A percentile compares a stretch with the other conserved stretches of the same genome.
Evolutionary conservation across 2,797 vertebrate species (phyloP).

Genomic region (Orientallactaga sibirica): DNA sequence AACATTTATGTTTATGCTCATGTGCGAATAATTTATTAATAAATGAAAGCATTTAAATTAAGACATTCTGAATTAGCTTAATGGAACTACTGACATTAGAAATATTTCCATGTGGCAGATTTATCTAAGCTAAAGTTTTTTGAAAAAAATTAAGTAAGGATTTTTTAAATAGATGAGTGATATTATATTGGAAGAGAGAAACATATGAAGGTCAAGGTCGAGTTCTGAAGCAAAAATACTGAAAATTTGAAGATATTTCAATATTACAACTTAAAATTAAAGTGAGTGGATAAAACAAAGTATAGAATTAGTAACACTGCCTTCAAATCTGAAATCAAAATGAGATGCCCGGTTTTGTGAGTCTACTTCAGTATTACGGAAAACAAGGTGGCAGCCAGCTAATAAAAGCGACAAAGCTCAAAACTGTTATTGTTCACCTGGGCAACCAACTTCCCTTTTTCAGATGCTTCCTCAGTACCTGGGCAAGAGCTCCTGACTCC

Average conservation of each 20-base stretch:
- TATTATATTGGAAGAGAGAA: constrained; percentile 3
- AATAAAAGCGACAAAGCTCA: not conserved
- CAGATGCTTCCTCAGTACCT: not conserved
- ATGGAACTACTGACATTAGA: not conserved
- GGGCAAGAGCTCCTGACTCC: not conserved
- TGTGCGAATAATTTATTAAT: constrained; percentile 1
- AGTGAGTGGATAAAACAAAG: not conserved
- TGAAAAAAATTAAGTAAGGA: not conserved
- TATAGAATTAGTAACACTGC: not conserved
- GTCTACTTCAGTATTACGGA: not conserved
- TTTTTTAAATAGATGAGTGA: not conserved
- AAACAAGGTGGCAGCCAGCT: not conserved
- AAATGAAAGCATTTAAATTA: not conserved
- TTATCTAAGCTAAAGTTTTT: constrained; percentile 30
- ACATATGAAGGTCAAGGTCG: not conserved
- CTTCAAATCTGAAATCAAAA: constrained; percentile 15
- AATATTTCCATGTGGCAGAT: constrained; percentile 2
- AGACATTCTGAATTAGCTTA: constrained; percentile 21
- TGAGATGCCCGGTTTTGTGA: not conserved
- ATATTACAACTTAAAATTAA: not conserved
- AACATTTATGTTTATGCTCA: not conserved
- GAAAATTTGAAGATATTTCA: constrained; percentile 14
- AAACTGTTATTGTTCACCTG: not conserved
- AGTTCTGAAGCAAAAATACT: not conserved
- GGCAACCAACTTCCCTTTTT: not conserved